phyloP scores from a whole-genome alignment of 2,797 vertebrate species.

The Scomberomorus guttatus region DNA sequence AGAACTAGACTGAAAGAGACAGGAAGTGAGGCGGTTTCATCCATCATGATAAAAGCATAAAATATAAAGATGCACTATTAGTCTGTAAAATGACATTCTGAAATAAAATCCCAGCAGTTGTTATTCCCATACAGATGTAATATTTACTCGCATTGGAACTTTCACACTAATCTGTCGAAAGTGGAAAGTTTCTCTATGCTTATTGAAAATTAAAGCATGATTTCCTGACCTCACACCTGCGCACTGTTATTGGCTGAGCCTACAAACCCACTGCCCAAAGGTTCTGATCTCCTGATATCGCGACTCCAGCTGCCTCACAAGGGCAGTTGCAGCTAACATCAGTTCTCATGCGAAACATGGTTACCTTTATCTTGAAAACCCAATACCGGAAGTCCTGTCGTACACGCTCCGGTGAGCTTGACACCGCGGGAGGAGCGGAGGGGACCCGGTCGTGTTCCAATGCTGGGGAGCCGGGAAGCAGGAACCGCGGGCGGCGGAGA shows the following conservation, averaged over 20 bases:
- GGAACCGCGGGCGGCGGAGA: conserved; percentile 47
- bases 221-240: too few species aligned
- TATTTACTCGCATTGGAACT: too few species aligned
- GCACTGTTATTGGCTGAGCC: too few species aligned
- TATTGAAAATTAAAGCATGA: too few species aligned
- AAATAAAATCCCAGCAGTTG: not conserved
- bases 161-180: too few species aligned
- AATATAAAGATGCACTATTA: not conserved
- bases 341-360: not conserved
- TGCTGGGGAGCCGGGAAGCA: conserved; percentile 70
- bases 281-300: too few species aligned
- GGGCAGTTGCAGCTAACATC: too few species aligned
- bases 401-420: not conserved
- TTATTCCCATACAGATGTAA: not conserved
- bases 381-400: not conserved
- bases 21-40: not conserved
- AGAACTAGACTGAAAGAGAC: not conserved
- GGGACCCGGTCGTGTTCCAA: conserved; percentile 48
- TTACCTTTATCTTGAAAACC: conserved; percentile 48
- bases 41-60: conserved; percentile 48
- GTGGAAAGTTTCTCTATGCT: too few species aligned
- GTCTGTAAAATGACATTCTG: too few species aligned
- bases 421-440: conserved; percentile 31
- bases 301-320: too few species aligned
- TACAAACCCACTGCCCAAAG: too few species aligned